These are phyloP conservation scores for Tetanocera ferruginea DNA, from an alignment of 2,888 invertebrate species.

Conservation along the genomic window DNA sequence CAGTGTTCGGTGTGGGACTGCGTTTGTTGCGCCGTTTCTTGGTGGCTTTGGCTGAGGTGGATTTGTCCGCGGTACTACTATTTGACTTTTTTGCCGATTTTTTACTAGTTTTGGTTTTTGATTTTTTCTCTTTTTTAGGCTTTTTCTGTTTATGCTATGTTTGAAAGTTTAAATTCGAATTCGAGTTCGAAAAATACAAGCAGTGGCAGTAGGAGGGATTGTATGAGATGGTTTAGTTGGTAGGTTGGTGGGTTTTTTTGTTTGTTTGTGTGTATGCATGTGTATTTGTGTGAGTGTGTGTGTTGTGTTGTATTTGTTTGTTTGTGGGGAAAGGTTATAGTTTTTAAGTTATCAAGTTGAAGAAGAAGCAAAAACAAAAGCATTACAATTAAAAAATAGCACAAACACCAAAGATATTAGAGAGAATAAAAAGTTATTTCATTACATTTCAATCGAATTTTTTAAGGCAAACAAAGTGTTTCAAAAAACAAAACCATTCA, in stretches of 20 bases:
- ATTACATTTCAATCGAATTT: not conserved
- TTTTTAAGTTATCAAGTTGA: constrained; percentile 6
- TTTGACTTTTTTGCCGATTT: constrained; percentile 32
- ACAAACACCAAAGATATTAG: constrained; percentile 5
- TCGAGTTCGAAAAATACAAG: constrained; percentile 10
- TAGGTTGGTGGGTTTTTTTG: not conserved
- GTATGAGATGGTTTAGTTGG: constrained; percentile 8
- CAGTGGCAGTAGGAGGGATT: not conserved
- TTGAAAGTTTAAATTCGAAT: constrained; percentile 36
- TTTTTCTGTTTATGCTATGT: constrained; percentile 51
- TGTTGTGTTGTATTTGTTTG: not conserved
- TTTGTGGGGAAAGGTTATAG: not conserved
- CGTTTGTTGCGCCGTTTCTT: constrained; percentile 40
- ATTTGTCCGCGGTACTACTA: constrained; percentile 45
- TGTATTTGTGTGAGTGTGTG: constrained; percentile 1
- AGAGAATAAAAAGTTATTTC: no score
- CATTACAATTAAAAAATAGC: constrained; percentile 1
- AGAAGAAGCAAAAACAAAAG: constrained; percentile 12
- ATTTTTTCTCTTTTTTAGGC: constrained; percentile 53
- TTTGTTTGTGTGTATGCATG: not conserved
- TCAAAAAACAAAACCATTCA: constrained; percentile 2
- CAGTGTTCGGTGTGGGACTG: not conserved
- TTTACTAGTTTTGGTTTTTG: constrained; percentile 47
- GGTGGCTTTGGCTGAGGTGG: constrained; percentile 47
- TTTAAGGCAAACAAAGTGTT: not conserved